Evolutionary conservation across 2,888 invertebrate genomes (phyloP).

Genomic region (Drosophila buzzatii): DNA sequence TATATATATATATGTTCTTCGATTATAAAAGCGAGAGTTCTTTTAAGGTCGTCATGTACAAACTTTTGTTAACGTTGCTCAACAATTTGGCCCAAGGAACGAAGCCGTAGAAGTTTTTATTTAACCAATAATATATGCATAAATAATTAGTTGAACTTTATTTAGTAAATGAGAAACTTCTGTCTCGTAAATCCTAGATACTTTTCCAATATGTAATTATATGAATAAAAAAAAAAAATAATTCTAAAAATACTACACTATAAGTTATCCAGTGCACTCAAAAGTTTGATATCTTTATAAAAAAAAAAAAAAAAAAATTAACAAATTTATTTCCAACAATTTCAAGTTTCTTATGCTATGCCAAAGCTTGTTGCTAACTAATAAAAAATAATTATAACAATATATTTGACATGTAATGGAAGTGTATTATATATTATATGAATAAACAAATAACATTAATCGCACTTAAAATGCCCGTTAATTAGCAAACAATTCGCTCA

Average conservation of each 20-base stretch:
- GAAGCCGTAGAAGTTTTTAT: conserved; percentile 25
- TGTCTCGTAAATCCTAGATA: background rate
- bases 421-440: too few relatives aligned
- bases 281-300: background rate
- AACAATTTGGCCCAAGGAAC: conserved; percentile 44
- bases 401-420: background rate
- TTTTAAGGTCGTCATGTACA: conserved; percentile 29
- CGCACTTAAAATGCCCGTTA: background rate
- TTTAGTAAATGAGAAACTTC: background rate
- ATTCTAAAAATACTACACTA: background rate
- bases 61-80: conserved; percentile 41
- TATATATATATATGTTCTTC: conserved; percentile 9
- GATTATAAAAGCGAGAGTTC: conserved; percentile 42
- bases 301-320: too few relatives aligned
- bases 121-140: background rate
- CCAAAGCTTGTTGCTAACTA: background rate
- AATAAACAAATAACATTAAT: too few relatives aligned
- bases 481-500: too few relatives aligned
- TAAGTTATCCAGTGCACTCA: background rate
- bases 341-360: background rate
- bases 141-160: background rate
- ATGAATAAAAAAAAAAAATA: background rate
- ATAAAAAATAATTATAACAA: background rate
- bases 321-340: background rate
- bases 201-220: background rate